Base-by-base conservation (phyloP, 2,113 vertebrate genomes). In the Uria aalge region DNA sequence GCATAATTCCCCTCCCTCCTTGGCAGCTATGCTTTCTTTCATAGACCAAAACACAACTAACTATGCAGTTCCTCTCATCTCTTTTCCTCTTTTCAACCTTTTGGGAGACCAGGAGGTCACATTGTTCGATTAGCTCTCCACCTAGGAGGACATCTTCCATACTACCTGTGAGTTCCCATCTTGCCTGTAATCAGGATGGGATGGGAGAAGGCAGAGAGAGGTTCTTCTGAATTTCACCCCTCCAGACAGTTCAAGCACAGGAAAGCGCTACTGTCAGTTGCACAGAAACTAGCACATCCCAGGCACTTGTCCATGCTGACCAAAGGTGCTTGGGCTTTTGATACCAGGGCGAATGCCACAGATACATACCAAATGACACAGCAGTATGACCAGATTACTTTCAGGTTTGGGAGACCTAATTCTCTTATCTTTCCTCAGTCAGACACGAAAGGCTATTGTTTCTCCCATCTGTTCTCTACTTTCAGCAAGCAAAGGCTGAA, bases 331-430 rank as follows among this genome's bases (percentile, higher is more conserved):
- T 16, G 29, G 11, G 26, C 55, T 92, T 85, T 79, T 21, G 34
- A 57, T 30, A 68, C 24, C 7, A 6, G 11, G 41, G 8, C 3
- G 1, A 88, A 77, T 6, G 12, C 41, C 23, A 4, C n/a, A 79
- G 34, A 48, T 38, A n/a, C 0, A 0, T 26, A 55, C 36, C 30
- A 74, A n/a, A 26, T 38, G 41, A 90, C 2, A 4, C 23, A 59
- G 47, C 43, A 56, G 34, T 14, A 43, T 3, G 9, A 55, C 29
- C n/a, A 59, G 26, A 56, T 34, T 69, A 86, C 72, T 71, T 88
- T 40, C 27, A 59, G 60, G 68, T 71, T 82, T 2, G 3, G 75
- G 64, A 92, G 17, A 84, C 13, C 41, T 9, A 45, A 53, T 55
- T 89, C 23, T 81, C 41, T 81, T 34, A 15, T 60, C 85, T 66